Conservation (phyloP, 2,888 invertebrate genomes). For the Oscheius onirici region DNA sequence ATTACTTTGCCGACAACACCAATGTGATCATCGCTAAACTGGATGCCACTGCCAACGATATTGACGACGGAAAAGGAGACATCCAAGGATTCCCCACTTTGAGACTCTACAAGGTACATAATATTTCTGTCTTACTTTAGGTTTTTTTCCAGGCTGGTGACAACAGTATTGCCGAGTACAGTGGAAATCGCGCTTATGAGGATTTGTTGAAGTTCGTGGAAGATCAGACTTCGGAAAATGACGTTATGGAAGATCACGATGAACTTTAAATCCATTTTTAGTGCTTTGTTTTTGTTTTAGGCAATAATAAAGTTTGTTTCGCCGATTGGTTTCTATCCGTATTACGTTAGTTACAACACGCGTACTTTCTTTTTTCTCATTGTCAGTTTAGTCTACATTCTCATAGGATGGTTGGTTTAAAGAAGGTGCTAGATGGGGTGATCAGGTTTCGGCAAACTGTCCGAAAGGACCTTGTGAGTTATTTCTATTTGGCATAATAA, state of each 20-base stretch:
- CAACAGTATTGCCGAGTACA: constrained; percentile 18
- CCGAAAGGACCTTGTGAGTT: constrained; percentile 52
- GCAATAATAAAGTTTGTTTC: neutral
- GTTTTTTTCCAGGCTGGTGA: neutral
- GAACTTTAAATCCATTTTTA: constrained; percentile 12
- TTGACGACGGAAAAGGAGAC: constrained; percentile 23
- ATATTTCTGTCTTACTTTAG: neutral
- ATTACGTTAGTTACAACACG: neutral
- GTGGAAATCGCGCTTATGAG: neutral
- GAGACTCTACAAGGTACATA: constrained; percentile 30
- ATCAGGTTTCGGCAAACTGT: constrained; percentile 66
- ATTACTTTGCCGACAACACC: constrained; percentile 6
- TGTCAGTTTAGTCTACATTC: constrained; percentile 6
- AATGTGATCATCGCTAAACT: constrained; percentile 33
- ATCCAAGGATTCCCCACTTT: constrained; percentile 36
- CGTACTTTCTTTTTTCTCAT: neutral
- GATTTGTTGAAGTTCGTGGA: constrained; percentile 11
- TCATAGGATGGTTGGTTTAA: constrained; percentile 52
- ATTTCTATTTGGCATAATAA: neutral
- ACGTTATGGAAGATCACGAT: neutral
- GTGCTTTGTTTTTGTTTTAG: neutral
- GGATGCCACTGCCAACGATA: constrained; percentile 38
- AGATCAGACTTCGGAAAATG: neutral
- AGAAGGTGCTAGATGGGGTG: constrained; percentile 67
- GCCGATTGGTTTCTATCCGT: neutral